These are phyloP conservation scores for Indicator indicator DNA, from an alignment of 2,113 vertebrate genomes.

Conservation along the genomic window DNA sequence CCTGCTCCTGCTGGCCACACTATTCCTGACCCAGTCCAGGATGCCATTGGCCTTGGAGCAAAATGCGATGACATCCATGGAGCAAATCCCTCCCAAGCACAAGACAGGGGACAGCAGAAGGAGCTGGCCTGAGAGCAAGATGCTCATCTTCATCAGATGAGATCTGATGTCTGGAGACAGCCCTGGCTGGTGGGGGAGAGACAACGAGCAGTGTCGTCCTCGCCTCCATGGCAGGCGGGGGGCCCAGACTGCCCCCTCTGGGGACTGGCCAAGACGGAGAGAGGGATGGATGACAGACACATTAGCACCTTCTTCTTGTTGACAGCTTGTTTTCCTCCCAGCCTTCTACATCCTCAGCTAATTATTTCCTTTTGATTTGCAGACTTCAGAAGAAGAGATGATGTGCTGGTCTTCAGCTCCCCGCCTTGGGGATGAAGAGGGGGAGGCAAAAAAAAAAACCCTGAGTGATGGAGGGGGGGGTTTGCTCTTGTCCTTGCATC, in stretches of 20 bases:
- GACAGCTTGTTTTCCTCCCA: constrained; percentile 20
- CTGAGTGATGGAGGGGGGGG: not conserved
- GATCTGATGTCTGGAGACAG: constrained; percentile 27
- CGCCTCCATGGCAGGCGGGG: accelerated
- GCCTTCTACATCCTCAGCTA: not conserved
- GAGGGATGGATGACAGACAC: constrained; percentile 35
- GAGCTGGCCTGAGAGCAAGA: not conserved
- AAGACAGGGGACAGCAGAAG: not conserved
- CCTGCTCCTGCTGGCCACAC: too few relatives aligned
- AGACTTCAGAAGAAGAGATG: not conserved
- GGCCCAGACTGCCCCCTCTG: not conserved
- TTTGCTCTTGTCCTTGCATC: not conserved
- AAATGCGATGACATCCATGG: accelerated
- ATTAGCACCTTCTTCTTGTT: constrained; percentile 47
- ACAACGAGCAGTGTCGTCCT: accelerated
- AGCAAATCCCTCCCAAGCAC: not conserved
- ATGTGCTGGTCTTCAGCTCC: accelerated
- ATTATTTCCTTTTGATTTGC: constrained; percentile 48
- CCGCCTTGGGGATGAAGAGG: not conserved
- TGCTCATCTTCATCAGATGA: accelerated
- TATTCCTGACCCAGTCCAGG: too few relatives aligned
- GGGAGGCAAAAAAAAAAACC: not conserved
- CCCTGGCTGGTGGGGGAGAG: accelerated
- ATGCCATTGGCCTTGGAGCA: too few relatives aligned
- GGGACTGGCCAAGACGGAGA: not conserved